These are phyloP conservation scores for Lutjanus campechanus DNA, from an alignment of 2,797 vertebrate genomes.

Conservation along the genomic window DNA sequence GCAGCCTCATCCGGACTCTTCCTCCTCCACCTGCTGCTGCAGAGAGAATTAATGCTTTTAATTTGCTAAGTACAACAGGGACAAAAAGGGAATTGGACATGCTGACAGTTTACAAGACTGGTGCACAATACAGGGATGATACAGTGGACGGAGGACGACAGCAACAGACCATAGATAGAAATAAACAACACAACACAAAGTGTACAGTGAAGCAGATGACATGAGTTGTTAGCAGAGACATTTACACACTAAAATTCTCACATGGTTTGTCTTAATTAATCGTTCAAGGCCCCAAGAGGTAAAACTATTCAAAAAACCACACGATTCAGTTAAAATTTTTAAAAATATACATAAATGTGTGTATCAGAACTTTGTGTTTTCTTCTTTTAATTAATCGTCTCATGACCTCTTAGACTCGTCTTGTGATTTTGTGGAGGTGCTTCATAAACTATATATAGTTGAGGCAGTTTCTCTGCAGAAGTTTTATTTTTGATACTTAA, in stretches of 20 bases:
- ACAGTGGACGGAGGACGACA: background rate
- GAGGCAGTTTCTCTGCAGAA: background rate
- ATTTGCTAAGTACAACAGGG: constrained; percentile 14
- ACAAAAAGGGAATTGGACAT: background rate
- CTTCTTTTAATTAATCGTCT: background rate
- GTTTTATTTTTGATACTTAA: too few relatives aligned
- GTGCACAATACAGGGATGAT: background rate
- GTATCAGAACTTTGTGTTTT: background rate
- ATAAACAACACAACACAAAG: background rate
- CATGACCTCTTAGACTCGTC: background rate
- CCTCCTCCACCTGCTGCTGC: constrained; percentile 36
- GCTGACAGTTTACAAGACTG: background rate
- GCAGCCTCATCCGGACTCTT: background rate
- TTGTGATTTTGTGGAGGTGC: background rate
- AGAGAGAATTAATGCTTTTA: background rate
- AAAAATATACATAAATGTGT: background rate
- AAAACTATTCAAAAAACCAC: background rate
- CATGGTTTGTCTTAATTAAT: background rate
- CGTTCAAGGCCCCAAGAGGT: background rate
- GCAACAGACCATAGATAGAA: background rate
- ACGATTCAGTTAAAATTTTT: background rate
- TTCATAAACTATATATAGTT: background rate
- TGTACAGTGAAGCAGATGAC: background rate
- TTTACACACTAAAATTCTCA: background rate
- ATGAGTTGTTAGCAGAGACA: background rate